phyloP scores from a whole-genome alignment of 2,888 invertebrate genomes.

The Agrochola macilenta region DNA sequence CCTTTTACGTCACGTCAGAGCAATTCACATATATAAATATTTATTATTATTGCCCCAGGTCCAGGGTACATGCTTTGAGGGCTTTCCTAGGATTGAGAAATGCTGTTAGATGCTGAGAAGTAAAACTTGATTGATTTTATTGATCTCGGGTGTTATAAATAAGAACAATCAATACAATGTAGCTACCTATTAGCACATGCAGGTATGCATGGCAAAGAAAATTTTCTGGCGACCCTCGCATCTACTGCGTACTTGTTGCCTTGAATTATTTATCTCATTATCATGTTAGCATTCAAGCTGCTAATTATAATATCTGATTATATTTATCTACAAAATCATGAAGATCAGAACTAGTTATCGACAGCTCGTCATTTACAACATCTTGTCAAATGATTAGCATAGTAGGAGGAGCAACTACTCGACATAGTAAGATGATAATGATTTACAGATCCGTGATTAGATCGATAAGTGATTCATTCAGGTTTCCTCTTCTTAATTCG shows the following conservation, averaged over 20 bases:
- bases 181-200: not conserved
- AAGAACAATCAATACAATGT: not conserved
- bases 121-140: conserved; percentile 21
- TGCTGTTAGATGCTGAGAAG: conserved; percentile 29
- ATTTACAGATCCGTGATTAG: conserved; percentile 30
- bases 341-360: conserved; percentile 22
- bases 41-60: conserved; percentile 47
- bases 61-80: conserved; percentile 23
- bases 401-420: conserved; percentile 4
- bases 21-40: conserved; percentile 49
- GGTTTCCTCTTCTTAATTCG: conserved; percentile 1
- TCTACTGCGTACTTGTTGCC: not conserved
- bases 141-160: not conserved
- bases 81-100: conserved; percentile 29
- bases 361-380: conserved; percentile 6
- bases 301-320: not conserved
- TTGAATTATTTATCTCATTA: conserved; percentile 12
- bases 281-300: not conserved
- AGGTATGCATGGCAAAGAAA: not conserved
- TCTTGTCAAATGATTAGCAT: conserved; percentile 17
- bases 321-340: not conserved
- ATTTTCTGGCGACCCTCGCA: not conserved
- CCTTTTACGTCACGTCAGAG: conserved; percentile 55
- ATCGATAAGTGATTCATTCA: conserved; percentile 11
- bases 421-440: conserved; percentile 13